Conservation (phyloP, 2,113 vertebrate species). For the Stigmatopora nigra region DNA sequence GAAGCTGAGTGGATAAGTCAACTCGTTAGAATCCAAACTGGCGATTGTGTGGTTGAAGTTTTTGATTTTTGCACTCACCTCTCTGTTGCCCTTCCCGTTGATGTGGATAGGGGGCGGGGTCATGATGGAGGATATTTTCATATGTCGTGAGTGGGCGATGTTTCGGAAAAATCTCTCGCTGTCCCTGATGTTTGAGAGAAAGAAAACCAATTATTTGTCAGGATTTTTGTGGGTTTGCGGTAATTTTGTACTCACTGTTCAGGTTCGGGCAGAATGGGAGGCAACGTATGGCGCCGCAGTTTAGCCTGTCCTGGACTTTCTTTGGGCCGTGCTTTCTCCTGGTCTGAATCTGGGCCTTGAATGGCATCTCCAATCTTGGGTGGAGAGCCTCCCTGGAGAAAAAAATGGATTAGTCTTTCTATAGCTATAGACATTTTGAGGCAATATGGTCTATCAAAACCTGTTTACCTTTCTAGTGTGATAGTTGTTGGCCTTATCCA, state of each 20-base stretch:
- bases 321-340: constrained; percentile 69
- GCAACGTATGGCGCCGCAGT: constrained; percentile 63
- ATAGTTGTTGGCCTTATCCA: constrained; percentile 70
- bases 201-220: background rate
- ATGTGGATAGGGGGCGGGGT: constrained; percentile 76
- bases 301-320: constrained; percentile 50
- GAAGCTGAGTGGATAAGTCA: constrained; percentile 39
- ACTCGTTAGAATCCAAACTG: background rate
- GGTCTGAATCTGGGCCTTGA: constrained; percentile 74
- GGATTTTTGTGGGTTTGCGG: background rate
- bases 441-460: background rate
- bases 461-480: constrained; percentile 70
- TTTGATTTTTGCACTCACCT: constrained; percentile 62
- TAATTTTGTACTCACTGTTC: constrained; percentile 67
- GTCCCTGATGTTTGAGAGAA: constrained; percentile 51
- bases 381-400: constrained; percentile 69
- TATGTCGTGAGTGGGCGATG: constrained; percentile 67
- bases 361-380: constrained; percentile 67
- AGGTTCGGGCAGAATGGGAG: constrained; percentile 67
- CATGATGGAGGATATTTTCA: constrained; percentile 67
- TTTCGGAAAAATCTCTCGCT: constrained; percentile 69
- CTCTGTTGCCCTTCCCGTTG: constrained; percentile 69
- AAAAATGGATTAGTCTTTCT: too few relatives aligned
- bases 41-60: background rate
- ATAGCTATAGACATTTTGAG: too few relatives aligned